Evolutionary conservation across 2,888 invertebrate species (phyloP).

Genomic region (Herminia tarsipennalis): DNA sequence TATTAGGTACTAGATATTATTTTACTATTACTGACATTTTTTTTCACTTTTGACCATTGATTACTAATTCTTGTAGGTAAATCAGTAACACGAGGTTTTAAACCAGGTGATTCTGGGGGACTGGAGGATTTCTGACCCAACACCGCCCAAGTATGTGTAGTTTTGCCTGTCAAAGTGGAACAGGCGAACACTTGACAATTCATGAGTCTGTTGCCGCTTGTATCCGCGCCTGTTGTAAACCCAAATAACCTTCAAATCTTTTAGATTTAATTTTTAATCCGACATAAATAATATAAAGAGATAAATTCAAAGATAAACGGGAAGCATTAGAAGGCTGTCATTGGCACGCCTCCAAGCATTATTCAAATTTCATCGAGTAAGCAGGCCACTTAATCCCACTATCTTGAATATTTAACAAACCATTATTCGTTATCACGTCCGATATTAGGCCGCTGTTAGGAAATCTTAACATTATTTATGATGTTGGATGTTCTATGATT

Average conservation of each 20-base stretch:
- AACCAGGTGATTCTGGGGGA: too few relatives aligned
- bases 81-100: too few relatives aligned
- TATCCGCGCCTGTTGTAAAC: too few relatives aligned
- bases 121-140: too few relatives aligned
- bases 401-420: constrained; percentile 51
- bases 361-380: constrained; percentile 71
- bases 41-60: too few relatives aligned
- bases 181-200: too few relatives aligned
- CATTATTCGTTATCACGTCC: constrained; percentile 38
- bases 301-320: constrained; percentile 66
- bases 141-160: too few relatives aligned
- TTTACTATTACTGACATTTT: too few relatives aligned
- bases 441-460: constrained; percentile 22
- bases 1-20: too few relatives aligned
- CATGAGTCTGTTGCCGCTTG: too few relatives aligned
- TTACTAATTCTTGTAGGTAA: too few relatives aligned
- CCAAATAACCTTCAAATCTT: constrained; percentile 10
- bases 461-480: constrained; percentile 24
- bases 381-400: constrained; percentile 54
- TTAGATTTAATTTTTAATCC: constrained; percentile 54
- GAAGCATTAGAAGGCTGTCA: constrained; percentile 58
- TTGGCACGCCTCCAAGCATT: constrained; percentile 52
- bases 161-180: too few relatives aligned
- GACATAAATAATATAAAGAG: constrained; percentile 64
- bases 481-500: constrained; percentile 11